phyloP scores from a whole-genome alignment of 2,113 vertebrate species.

The Bucco capensis region DNA sequence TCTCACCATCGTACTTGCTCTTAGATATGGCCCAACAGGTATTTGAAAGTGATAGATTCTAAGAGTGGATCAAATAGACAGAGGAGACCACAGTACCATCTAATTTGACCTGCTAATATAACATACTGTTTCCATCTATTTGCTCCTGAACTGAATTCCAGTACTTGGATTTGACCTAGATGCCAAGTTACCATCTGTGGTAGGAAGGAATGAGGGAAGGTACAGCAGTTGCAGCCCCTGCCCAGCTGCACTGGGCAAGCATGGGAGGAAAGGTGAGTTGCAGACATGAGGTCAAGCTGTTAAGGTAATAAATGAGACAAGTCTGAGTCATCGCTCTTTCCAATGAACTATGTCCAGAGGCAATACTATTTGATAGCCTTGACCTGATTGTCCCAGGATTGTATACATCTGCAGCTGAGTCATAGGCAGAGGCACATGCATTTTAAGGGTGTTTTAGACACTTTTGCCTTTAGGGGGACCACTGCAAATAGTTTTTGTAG shows the following conservation, averaged over 20 bases:
- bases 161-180: neutral
- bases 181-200: accelerated
- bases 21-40: neutral
- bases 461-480: neutral
- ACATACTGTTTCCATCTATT: neutral
- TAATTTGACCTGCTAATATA: neutral
- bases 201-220: neutral
- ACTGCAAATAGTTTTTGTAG: neutral
- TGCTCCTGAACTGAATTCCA: neutral
- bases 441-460: neutral
- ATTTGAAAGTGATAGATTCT: neutral
- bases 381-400: neutral
- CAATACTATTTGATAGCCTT: neutral
- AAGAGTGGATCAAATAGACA: neutral
- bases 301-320: neutral
- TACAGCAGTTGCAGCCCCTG: neutral
- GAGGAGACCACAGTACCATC: neutral
- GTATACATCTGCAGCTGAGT: neutral
- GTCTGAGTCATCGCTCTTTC: neutral
- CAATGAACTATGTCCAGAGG: neutral
- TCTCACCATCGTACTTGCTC: accelerated
- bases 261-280: neutral
- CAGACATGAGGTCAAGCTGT: neutral
- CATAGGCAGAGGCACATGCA: neutral
- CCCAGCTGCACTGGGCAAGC: neutral